Evolutionary conservation across 1,140 invertebrate species (phyloP).

Genomic region (Bathynomus jamesi): DNA sequence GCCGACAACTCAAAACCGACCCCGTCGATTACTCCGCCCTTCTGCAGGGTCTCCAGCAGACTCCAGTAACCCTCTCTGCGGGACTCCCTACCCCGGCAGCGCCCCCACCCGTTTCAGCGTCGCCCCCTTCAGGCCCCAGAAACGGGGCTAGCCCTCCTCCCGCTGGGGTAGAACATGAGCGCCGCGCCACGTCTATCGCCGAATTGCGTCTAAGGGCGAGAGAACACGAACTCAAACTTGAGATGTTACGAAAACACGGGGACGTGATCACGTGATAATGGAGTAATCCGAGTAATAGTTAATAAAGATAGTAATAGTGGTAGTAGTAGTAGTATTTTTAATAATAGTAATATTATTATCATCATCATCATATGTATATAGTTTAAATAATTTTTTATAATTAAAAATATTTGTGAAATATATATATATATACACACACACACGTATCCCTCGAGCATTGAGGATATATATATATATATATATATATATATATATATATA

Average conservation of each 20-base stretch:
- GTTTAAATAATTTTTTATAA: neutral
- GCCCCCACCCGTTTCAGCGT: neutral
- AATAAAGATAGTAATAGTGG: neutral
- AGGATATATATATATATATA: slow-evolving; percentile 8
- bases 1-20: neutral
- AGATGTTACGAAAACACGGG: neutral
- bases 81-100: slow-evolving; percentile 4
- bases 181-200: slow-evolving; percentile 35
- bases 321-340: neutral
- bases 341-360: neutral
- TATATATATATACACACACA: slow-evolving; percentile 4
- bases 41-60: slow-evolving; percentile 1
- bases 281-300: neutral
- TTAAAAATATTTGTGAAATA: neutral
- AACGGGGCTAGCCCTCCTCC: neutral
- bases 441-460: neutral
- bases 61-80: slow-evolving; percentile 11
- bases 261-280: neutral
- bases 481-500: slow-evolving; percentile 12
- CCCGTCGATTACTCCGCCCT: neutral
- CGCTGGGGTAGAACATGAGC: slow-evolving; percentile 28
- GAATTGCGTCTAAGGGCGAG: slow-evolving; percentile 73
- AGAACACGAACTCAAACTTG: slow-evolving; percentile 61
- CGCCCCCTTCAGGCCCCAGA: neutral
- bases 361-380: neutral